Base-by-base conservation (phyloP, 2,888 invertebrate genomes). In the Athetis lepigone region DNA sequence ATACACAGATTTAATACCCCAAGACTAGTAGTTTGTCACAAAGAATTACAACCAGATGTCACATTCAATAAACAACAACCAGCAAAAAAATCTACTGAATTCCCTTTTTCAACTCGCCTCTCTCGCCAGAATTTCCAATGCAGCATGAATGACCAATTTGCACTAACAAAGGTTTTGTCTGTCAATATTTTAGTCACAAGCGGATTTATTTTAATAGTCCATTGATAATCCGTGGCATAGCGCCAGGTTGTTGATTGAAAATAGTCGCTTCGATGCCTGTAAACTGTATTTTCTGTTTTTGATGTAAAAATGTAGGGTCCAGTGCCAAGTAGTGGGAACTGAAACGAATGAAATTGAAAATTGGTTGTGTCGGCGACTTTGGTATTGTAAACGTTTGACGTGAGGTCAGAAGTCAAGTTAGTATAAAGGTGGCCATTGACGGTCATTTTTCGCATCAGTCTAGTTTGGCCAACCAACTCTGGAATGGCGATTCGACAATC, bases 201-300 rank as follows among this genome's bases (percentile, higher is more conserved):
- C 37, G 69, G 65, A 81, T 82, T 80, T 81, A 79, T 83, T 80
- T 83, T 80, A 81, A 82, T 80, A 79, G 80, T 62, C 65, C 33
- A 51, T 42, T 45, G 61, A 59, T 79, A 80, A 83, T 70, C 81
- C 63, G 66, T 85, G 85, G 85, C 82, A 42, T 36, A 21, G n/a
- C 74, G 84, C 85, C 85, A 85, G 75, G 1, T 25, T 11, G 39
- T 60, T 79, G 83, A 85, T 85, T 81, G 85, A 84, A 79, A 75
- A 82, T 62, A 46, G 62, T 42, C 54, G 69, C 60, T 63, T 33
- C 27, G 29, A 49, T 71, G 68, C 39, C 39, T 55, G 13, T 58
- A 66, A 79, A 62, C 66, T 71, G 66, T 66, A 52, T 60, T 68
- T 58, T 47, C 39, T 45, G 46, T 61, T 63, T 63, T 59, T 46